phyloP scores from a whole-genome alignment of 2,888 invertebrate genomes.

The Marronus borbonicus region DNA sequence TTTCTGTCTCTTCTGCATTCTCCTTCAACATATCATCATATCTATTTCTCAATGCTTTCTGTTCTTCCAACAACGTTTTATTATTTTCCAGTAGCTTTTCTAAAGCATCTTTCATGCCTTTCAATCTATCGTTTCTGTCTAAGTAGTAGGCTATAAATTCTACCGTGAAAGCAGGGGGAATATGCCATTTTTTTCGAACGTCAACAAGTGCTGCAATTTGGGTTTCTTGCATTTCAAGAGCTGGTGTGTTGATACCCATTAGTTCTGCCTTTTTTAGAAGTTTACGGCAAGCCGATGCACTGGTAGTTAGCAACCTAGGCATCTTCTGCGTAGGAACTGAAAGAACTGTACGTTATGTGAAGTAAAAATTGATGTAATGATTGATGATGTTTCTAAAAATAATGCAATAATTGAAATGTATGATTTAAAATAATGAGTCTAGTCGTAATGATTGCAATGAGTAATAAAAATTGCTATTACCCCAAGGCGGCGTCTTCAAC shows the following conservation, averaged over 20 bases:
- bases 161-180: slow-evolving; percentile 93
- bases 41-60: slow-evolving; percentile 81
- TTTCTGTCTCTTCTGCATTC: slow-evolving; percentile 77
- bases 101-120: slow-evolving; percentile 83
- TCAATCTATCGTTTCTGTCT: slow-evolving; percentile 88
- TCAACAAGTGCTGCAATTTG: slow-evolving; percentile 88
- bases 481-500: slow-evolving; percentile 87
- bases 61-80: slow-evolving; percentile 82
- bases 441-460: not conserved
- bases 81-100: slow-evolving; percentile 84
- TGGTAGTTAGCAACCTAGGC: slow-evolving; percentile 91
- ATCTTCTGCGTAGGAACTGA: slow-evolving; percentile 95
- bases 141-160: slow-evolving; percentile 96
- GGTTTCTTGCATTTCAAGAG: slow-evolving; percentile 86
- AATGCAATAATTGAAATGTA: slow-evolving; percentile 5
- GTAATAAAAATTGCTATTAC: slow-evolving; percentile 70
- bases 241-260: slow-evolving; percentile 90
- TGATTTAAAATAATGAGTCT: not conserved
- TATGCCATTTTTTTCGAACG: slow-evolving; percentile 94
- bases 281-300: slow-evolving; percentile 89
- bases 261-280: slow-evolving; percentile 89
- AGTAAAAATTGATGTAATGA: slow-evolving; percentile 40
- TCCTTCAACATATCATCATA: slow-evolving; percentile 82
- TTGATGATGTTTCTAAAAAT: slow-evolving; percentile 33
- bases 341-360: slow-evolving; percentile 42